Evolutionary conservation across 2,797 vertebrate genomes (phyloP), one percentile per base, ranked within the genome.

Genomic region (Rhabdomys pumilio): DNA sequence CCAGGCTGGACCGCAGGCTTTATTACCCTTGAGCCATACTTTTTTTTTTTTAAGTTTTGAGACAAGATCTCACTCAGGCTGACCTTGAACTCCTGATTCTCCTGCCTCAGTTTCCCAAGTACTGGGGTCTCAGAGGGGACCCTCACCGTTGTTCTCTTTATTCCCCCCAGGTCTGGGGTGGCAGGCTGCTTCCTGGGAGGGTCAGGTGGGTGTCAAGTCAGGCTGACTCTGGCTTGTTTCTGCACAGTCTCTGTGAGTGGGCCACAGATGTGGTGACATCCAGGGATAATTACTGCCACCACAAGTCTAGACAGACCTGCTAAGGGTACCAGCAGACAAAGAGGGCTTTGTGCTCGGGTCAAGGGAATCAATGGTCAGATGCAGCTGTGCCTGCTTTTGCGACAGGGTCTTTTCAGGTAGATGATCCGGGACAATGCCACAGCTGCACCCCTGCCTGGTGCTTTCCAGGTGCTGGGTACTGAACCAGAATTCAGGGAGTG

Each of bases 281-380:
- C 90, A 82, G 88, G 98, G 98, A 98, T 97, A 98, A 98, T 85
- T 67, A 13, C 98, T 98, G 98, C 98, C 99, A 98, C 99, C 98
- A 98, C 98, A 98, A 98, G 99, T 99, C 99, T 99, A 99, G 99
- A 99, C 99, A 98, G 98, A 99, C 98, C 98, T 99, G 99, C 99
- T 99, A 99, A 99, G 99, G 99, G 99, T 99, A 99, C 98, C 98
- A 94, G 96, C 98, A 98, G 93, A 99, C 99, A 99, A 99, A 99
- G 98, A 97, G 95, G 34, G 94, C 98, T 98, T 99, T 99, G 99
- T 99, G 86, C 59, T 57, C 83, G 97, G 99, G 99, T 99, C 99
- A 98, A 98, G 98, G 98, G 98, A 99, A 98, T 94, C 93, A 99
- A 98, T 92, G 98, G 99, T 99, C 99, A 98, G 97, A 98, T 94